These are phyloP conservation scores for Drosophila lowei DNA, from an alignment of 1,140 invertebrate species.

Conservation along the genomic window DNA sequence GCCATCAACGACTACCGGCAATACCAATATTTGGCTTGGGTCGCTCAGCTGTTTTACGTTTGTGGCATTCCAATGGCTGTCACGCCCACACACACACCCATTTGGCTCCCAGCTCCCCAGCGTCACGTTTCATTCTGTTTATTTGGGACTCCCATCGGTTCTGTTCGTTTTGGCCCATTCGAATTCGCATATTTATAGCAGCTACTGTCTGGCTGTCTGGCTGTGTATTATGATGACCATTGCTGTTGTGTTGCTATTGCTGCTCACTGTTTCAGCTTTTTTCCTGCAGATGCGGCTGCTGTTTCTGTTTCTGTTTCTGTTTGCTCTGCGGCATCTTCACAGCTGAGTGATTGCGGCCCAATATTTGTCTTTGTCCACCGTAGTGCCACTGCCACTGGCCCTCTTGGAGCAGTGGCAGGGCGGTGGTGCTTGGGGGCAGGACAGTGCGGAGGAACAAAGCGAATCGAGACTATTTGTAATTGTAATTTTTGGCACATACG, in stretches of 20 bases:
- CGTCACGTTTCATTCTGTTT: constrained; percentile 33
- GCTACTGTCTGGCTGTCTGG: constrained; percentile 23
- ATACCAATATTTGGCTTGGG: constrained; percentile 62
- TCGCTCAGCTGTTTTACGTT: constrained; percentile 55
- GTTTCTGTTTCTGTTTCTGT: constrained; percentile 44
- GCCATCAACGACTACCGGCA: constrained; percentile 9
- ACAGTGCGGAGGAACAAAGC: neutral
- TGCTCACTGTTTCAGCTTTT: constrained; percentile 39
- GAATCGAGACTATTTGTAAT: constrained; percentile 42
- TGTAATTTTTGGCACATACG: constrained; percentile 49
- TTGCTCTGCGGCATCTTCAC: constrained; percentile 73
- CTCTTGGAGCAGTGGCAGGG: constrained; percentile 2
- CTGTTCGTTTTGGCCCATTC: constrained; percentile 6
- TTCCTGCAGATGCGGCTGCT: constrained; percentile 3
- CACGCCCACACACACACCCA: constrained; percentile 48
- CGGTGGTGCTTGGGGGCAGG: constrained; percentile 5
- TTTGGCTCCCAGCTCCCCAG: constrained; percentile 50
- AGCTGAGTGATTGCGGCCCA: constrained; percentile 71
- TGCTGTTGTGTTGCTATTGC: constrained; percentile 42
- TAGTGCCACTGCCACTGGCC: constrained; percentile 15
- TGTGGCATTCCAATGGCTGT: constrained; percentile 73
- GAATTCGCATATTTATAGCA: constrained; percentile 65
- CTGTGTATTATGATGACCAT: constrained; percentile 40
- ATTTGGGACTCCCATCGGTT: constrained; percentile 31
- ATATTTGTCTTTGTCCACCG: constrained; percentile 68